A percentile compares a stretch with the other conserved stretches of the same genome.
phyloP scores from a whole-genome alignment of 2,113 vertebrate genomes.

The Cyprinodon brontotheroides region DNA sequence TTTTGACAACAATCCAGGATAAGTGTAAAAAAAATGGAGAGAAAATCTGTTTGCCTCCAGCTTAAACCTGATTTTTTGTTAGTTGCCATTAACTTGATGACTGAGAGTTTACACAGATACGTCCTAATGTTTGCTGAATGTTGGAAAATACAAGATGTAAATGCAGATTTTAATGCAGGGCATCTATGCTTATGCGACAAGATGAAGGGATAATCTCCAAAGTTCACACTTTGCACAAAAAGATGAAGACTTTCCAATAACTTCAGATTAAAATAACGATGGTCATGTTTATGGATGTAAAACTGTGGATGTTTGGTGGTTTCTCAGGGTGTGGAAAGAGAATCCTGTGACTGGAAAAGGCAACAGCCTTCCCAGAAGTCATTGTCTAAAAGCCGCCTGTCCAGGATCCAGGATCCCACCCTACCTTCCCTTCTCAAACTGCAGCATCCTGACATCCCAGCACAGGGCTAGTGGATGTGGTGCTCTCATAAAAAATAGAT shows the following conservation, averaged over 20 bases:
- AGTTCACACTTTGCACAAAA: slow-evolving; percentile 61
- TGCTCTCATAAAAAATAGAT: slow-evolving; percentile 54
- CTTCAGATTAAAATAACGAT: slow-evolving; percentile 25
- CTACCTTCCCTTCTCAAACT: background rate
- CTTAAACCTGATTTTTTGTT: too few species aligned
- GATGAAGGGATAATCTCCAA: slow-evolving; percentile 46
- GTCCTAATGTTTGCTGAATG: too few species aligned
- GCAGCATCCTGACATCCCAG: slow-evolving; percentile 40
- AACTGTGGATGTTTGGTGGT: slow-evolving; percentile 21
- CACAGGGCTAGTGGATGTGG: slow-evolving; percentile 27
- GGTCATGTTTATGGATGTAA: slow-evolving; percentile 5
- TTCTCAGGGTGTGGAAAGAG: slow-evolving; percentile 44
- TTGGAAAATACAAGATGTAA: too few species aligned
- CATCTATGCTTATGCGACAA: slow-evolving; percentile 44
- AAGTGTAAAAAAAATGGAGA: too few species aligned
- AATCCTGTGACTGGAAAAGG: slow-evolving; percentile 38
- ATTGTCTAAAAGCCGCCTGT: slow-evolving; percentile 44
- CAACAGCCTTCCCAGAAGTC: slow-evolving; percentile 65
- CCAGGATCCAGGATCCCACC: slow-evolving; percentile 38
- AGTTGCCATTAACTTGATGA: too few species aligned
- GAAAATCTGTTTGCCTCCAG: too few species aligned
- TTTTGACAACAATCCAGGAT: too few species aligned
- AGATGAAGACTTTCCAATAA: slow-evolving; percentile 59
- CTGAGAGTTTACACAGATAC: too few species aligned
- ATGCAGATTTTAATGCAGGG: slow-evolving; percentile 9